Evolutionary conservation across 2,888 invertebrate species (phyloP).

Genomic region (Melipona beecheii): DNA sequence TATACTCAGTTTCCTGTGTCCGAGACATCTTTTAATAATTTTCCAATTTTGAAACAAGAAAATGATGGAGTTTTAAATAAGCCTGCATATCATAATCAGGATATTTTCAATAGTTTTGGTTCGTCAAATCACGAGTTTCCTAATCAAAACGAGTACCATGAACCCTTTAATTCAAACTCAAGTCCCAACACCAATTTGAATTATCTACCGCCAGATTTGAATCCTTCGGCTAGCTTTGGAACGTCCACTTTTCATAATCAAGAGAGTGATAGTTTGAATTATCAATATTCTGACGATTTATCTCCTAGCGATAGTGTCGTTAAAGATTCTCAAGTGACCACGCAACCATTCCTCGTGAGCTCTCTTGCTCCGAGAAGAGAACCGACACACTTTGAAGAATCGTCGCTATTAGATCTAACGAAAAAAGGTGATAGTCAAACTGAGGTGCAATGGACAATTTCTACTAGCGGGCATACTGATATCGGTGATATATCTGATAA

Average conservation of each 20-base stretch:
- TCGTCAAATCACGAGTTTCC: constrained; percentile 13
- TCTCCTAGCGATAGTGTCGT: constrained; percentile 41
- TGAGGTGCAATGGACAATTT: constrained; percentile 15
- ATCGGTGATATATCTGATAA: neutral
- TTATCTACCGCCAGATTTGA: constrained; percentile 8
- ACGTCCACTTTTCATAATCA: constrained; percentile 26
- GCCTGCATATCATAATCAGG: constrained; percentile 12
- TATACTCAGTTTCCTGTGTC: neutral
- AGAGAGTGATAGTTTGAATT: constrained; percentile 7
- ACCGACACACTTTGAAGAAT: constrained; percentile 89
- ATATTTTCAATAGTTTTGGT: neutral
- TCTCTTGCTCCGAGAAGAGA: constrained; percentile 84
- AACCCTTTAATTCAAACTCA: constrained; percentile 4
- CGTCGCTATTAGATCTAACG: constrained; percentile 88
- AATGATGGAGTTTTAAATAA: neutral
- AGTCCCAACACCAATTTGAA: neutral
- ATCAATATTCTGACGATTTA: constrained; percentile 38
- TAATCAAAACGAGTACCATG: constrained; percentile 7
- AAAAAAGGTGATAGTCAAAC: constrained; percentile 50
- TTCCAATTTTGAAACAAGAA: neutral
- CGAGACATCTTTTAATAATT: neutral
- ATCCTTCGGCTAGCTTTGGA: constrained; percentile 28
- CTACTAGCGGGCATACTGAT: neutral
- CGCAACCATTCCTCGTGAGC: neutral
- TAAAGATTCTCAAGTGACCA: constrained; percentile 36